Evolutionary conservation across 2,113 vertebrate species (phyloP).

Genomic region (Cololabis saira): DNA sequence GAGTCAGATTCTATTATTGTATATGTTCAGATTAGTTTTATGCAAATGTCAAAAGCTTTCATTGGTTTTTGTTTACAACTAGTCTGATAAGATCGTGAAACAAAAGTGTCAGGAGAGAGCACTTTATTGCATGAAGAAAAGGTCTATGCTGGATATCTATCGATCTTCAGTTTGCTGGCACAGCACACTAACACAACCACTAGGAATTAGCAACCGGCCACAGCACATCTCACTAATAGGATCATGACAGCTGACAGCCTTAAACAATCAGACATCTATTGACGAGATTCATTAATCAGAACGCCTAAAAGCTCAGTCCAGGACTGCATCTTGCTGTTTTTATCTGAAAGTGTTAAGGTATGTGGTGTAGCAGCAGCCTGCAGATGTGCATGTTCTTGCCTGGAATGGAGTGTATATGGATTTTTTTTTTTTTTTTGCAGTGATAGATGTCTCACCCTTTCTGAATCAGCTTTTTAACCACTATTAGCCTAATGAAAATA

Average conservation of each 20-base stretch:
- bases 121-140: slow-evolving; percentile 10
- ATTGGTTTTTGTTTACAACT: slow-evolving; percentile 20
- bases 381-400: slow-evolving; percentile 13
- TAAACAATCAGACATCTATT: slow-evolving; percentile 67
- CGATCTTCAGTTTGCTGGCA: slow-evolving; percentile 55
- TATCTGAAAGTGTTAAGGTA: slow-evolving; percentile 9
- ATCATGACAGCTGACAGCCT: slow-evolving; percentile 65
- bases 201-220: slow-evolving; percentile 60
- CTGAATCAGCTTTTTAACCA: slow-evolving; percentile 71
- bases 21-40: neutral
- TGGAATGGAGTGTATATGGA: slow-evolving; percentile 49
- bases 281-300: slow-evolving; percentile 68
- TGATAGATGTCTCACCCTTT: slow-evolving; percentile 64
- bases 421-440: slow-evolving; percentile 58
- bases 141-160: slow-evolving; percentile 46
- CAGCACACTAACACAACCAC: slow-evolving; percentile 53
- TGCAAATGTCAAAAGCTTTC: neutral
- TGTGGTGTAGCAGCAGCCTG: slow-evolving; percentile 3
- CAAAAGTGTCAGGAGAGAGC: slow-evolving; percentile 23
- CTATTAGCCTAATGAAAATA: slow-evolving; percentile 76
- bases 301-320: slow-evolving; percentile 50
- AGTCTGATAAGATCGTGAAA: slow-evolving; percentile 8
- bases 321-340: slow-evolving; percentile 10
- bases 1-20: neutral
- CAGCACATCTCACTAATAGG: slow-evolving; percentile 69